A percentile compares a stretch with the other conserved stretches of the same genome.
phyloP scores from a whole-genome alignment of 1,140 invertebrate species.

The Eriosoma lanigerum region DNA sequence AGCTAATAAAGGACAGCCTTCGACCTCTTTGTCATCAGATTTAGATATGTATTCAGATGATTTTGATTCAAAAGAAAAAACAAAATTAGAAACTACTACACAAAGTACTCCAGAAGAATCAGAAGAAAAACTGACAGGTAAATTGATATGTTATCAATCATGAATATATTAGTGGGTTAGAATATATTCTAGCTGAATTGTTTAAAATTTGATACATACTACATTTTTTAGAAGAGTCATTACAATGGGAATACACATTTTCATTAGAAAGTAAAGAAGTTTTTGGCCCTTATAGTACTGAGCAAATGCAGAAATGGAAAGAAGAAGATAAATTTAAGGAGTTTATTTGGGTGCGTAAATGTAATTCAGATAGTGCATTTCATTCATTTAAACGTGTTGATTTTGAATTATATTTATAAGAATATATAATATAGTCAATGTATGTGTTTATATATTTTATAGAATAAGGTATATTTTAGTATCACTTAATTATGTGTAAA shows the following conservation, averaged over 20 bases:
- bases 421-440: background rate
- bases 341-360: slow-evolving; percentile 82
- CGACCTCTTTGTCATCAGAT: slow-evolving; percentile 58
- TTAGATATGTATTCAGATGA: slow-evolving; percentile 95
- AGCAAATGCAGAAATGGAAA: slow-evolving; percentile 86
- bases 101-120: slow-evolving; percentile 16
- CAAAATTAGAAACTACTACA: slow-evolving; percentile 53
- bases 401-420: slow-evolving; percentile 83
- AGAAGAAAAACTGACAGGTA: slow-evolving; percentile 13
- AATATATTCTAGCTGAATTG: background rate
- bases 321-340: slow-evolving; percentile 82
- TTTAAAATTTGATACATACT: background rate
- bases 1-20: slow-evolving; percentile 58
- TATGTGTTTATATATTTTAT: slow-evolving; percentile 25
- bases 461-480: background rate
- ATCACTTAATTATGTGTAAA: background rate
- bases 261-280: slow-evolving; percentile 74
- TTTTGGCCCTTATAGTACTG: slow-evolving; percentile 80
- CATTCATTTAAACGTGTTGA: slow-evolving; percentile 88
- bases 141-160: background rate
- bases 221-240: slow-evolving; percentile 58
- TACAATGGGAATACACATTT: slow-evolving; percentile 92
- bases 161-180: background rate
- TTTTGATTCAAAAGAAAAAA: slow-evolving; percentile 77
- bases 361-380: slow-evolving; percentile 74